Evolutionary conservation across 1,140 invertebrate genomes (phyloP).

Genomic region (Papilio xuthus): DNA sequence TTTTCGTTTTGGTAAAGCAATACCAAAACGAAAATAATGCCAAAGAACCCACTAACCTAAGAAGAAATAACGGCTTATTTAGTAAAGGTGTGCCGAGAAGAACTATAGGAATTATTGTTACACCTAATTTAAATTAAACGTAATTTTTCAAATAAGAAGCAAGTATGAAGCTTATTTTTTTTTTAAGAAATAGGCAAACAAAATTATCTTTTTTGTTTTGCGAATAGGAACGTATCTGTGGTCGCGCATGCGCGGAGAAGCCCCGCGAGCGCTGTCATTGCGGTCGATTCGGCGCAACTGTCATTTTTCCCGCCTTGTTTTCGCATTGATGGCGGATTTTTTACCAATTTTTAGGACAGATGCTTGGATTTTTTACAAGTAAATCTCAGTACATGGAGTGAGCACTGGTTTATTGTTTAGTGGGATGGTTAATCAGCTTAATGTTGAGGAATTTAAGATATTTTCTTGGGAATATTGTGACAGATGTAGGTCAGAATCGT

Average conservation of each 20-base stretch:
- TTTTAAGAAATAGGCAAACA: background rate
- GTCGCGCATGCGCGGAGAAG: conserved; percentile 65
- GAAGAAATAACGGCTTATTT: too few species aligned
- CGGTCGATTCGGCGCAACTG: conserved; percentile 69
- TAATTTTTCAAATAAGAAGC: too few species aligned
- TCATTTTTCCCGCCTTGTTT: conserved; percentile 66
- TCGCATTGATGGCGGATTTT: conserved; percentile 43
- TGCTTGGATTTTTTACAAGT: conserved; percentile 55
- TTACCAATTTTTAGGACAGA: conserved; percentile 54
- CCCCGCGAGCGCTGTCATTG: conserved; percentile 58
- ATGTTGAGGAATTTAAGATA: conserved; percentile 51
- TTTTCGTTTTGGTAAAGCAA: too few species aligned
- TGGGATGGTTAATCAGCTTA: conserved; percentile 51
- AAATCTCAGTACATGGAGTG: conserved; percentile 59
- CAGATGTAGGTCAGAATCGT: conserved; percentile 61
- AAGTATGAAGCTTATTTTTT: too few species aligned
- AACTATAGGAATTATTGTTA: too few species aligned
- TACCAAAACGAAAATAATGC: too few species aligned
- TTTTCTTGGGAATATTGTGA: conserved; percentile 62
- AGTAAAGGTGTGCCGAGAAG: too few species aligned
- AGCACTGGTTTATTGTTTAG: conserved; percentile 50
- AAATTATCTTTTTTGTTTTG: background rate
- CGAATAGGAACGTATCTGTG: conserved; percentile 20
- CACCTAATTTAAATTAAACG: background rate
- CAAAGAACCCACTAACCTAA: background rate